Percentiles rank a stretch among this genome's conserved stretches.
phyloP scores from a whole-genome alignment of 2,888 invertebrate genomes.

The Amaurobius ferox region DNA sequence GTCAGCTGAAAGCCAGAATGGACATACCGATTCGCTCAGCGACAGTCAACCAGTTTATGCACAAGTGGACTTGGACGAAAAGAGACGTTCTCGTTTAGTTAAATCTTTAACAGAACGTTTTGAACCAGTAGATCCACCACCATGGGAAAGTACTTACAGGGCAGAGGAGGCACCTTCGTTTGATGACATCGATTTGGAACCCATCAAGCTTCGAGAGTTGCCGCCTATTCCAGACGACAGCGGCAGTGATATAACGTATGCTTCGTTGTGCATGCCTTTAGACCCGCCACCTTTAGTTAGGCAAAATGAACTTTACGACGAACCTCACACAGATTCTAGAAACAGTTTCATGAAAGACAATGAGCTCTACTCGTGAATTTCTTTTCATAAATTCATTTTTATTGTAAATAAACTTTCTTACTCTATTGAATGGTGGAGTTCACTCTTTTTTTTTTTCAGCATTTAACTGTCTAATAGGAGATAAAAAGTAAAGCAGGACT shows the following conservation, averaged over 20 bases:
- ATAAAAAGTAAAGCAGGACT: too few species aligned
- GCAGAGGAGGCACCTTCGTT: slow-evolving; percentile 30
- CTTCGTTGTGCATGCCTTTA: slow-evolving; percentile 40
- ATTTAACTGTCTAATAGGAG: too few species aligned
- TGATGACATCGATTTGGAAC: slow-evolving; percentile 66
- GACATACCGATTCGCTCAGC: neutral
- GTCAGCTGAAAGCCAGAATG: neutral
- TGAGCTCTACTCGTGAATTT: slow-evolving; percentile 24
- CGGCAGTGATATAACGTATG: slow-evolving; percentile 51
- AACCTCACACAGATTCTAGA: neutral
- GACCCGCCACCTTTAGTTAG: slow-evolving; percentile 38
- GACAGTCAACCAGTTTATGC: slow-evolving; percentile 52
- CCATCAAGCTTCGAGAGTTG: slow-evolving; percentile 59
- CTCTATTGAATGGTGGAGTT: too few species aligned
- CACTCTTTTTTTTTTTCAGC: too few species aligned
- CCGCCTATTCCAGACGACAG: slow-evolving; percentile 65
- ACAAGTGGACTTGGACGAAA: slow-evolving; percentile 60
- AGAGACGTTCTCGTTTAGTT: slow-evolving; percentile 42
- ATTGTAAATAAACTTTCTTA: neutral
- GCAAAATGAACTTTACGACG: slow-evolving; percentile 49
- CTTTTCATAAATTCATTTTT: neutral
- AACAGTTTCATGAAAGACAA: slow-evolving; percentile 34
- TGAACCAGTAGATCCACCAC: slow-evolving; percentile 36
- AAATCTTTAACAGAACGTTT: slow-evolving; percentile 23
- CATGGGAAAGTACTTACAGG: slow-evolving; percentile 44